phyloP scores from a whole-genome alignment of 2,888 invertebrate species.

The Callimorpha dominula region DNA sequence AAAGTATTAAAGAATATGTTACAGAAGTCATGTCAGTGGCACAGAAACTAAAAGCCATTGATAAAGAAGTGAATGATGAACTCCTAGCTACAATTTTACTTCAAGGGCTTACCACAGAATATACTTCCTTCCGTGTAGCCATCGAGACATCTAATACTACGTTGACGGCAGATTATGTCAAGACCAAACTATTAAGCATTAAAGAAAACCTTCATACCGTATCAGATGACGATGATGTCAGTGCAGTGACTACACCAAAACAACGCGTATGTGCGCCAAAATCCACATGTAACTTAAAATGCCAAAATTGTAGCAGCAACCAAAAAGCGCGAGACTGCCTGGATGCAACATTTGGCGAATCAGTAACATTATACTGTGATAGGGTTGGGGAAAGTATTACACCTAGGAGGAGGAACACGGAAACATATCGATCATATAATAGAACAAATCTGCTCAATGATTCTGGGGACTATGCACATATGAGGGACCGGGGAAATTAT shows the following conservation, averaged over 20 bases:
- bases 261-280: neutral
- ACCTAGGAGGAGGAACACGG: neutral
- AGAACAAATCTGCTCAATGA: neutral
- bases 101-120: constrained; percentile 8
- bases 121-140: neutral
- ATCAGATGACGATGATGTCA: neutral
- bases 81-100: constrained; percentile 10
- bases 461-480: neutral
- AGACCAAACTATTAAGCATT: neutral
- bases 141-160: constrained; percentile 1
- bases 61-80: constrained; percentile 13
- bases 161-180: constrained; percentile 5
- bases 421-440: neutral
- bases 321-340: neutral
- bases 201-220: neutral
- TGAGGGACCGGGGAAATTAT: neutral
- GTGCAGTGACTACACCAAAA: neutral
- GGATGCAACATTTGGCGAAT: neutral
- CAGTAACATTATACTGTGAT: neutral
- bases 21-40: neutral
- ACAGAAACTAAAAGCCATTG: constrained; percentile 6
- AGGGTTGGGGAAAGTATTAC: neutral
- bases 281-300: neutral
- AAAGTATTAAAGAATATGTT: constrained; percentile 5
- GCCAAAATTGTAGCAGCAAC: neutral